Evolutionary conservation across 2,113 vertebrate genomes (phyloP).

Genomic region (Entelurus aequoreus): DNA sequence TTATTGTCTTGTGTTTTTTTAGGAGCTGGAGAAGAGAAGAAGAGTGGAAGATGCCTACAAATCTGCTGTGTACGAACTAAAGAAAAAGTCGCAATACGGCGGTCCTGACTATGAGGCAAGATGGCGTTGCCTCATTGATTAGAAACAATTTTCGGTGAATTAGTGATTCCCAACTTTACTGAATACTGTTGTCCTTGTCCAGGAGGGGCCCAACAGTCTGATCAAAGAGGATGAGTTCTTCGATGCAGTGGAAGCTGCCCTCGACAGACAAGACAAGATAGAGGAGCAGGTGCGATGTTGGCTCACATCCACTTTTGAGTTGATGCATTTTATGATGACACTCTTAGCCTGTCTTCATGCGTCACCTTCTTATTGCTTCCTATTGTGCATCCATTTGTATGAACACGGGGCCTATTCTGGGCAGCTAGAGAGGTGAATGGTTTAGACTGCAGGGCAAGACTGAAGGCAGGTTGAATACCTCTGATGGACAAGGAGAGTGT

Average conservation of each 20-base stretch:
- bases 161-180: not conserved
- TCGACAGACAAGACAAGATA: slow-evolving; percentile 97
- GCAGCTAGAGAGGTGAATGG: too few relatives aligned
- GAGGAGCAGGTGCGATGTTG: slow-evolving; percentile 85
- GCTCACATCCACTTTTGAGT: not conserved
- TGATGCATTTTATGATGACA: not conserved
- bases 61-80: slow-evolving; percentile 84
- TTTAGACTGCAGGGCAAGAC: too few relatives aligned
- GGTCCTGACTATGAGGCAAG: slow-evolving; percentile 95
- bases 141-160: not conserved
- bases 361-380: not conserved
- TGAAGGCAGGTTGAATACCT: too few relatives aligned
- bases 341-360: not conserved
- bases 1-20: slow-evolving; percentile 7
- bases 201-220: slow-evolving; percentile 98
- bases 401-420: too few relatives aligned
- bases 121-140: not conserved
- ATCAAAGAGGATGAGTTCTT: slow-evolving; percentile 99
- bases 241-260: slow-evolving; percentile 95
- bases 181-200: slow-evolving; percentile 5
- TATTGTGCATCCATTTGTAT: not conserved
- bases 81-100: slow-evolving; percentile 96
- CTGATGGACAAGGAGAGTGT: too few relatives aligned
- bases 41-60: slow-evolving; percentile 88
- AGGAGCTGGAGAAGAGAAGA: slow-evolving; percentile 89